Conservation (phyloP, 2,797 vertebrate species). For the Echiichthys vipera region DNA sequence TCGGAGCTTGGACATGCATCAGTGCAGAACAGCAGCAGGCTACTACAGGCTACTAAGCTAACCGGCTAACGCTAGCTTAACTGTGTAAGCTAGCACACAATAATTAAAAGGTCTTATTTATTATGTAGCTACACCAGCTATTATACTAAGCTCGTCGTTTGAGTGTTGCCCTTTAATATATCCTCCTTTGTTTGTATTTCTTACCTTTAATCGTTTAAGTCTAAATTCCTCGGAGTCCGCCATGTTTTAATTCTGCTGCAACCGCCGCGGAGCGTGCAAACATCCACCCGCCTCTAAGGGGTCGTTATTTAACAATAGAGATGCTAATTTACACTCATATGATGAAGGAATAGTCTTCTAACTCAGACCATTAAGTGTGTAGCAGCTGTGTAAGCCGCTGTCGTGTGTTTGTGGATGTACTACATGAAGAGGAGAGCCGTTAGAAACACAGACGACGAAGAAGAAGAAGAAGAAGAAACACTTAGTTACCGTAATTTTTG, state of each 20-base stretch:
- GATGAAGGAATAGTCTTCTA: too few relatives aligned
- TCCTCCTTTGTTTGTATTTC: not conserved
- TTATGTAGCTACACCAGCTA: too few relatives aligned
- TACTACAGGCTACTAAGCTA: conserved; percentile 45
- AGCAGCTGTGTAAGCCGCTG: too few relatives aligned
- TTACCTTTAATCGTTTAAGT: conserved; percentile 77
- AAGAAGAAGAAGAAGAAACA: not conserved
- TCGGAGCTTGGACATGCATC: conserved; percentile 15
- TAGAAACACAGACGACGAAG: not conserved
- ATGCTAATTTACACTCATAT: too few relatives aligned
- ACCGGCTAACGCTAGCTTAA: conserved; percentile 62
- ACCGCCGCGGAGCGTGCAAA: conserved; percentile 62
- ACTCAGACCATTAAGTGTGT: too few relatives aligned
- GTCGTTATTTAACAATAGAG: not conserved
- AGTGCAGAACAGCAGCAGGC: conserved; percentile 34
- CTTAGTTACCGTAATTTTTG: conserved; percentile 28
- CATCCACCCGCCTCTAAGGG: conserved; percentile 49
- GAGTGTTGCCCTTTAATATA: too few relatives aligned
- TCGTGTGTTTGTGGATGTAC: not conserved
- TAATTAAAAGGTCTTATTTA: not conserved
- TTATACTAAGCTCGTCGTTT: fast-evolving
- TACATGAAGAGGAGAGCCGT: not conserved
- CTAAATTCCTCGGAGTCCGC: conserved; percentile 80
- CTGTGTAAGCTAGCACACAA: conserved; percentile 11
- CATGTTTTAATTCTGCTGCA: conserved; percentile 82